Evolutionary conservation across 2,113 vertebrate species (phyloP).

Genomic region (Danio rerio): GRCz12tu NC_133177.1:20103501-20104000

Average conservation of each 20-base stretch:
- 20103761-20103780: not conserved
- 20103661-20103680: conserved; percentile 15
- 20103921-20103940: too few species aligned
- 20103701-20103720: not conserved
- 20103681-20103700: conserved; percentile 33
- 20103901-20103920: too few species aligned
- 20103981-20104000: too few species aligned
- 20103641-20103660: not conserved
- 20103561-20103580: conserved; percentile 54
- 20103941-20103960: too few species aligned
- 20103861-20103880: too few species aligned
- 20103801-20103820: too few species aligned
- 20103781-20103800: too few species aligned
- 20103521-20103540: conserved; percentile 92
- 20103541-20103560: conserved; percentile 97
- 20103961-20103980: too few species aligned
- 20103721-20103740: too few species aligned
- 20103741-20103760: not conserved
- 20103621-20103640: conserved; percentile 73
- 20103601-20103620: conserved; percentile 48
- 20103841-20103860: too few species aligned
- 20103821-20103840: too few species aligned
- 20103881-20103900: too few species aligned
- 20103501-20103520: conserved; percentile 93
- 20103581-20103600: conserved; percentile 84